Conservation (phyloP, 1,140 invertebrate genomes). For the Colletes latitarsis region DNA sequence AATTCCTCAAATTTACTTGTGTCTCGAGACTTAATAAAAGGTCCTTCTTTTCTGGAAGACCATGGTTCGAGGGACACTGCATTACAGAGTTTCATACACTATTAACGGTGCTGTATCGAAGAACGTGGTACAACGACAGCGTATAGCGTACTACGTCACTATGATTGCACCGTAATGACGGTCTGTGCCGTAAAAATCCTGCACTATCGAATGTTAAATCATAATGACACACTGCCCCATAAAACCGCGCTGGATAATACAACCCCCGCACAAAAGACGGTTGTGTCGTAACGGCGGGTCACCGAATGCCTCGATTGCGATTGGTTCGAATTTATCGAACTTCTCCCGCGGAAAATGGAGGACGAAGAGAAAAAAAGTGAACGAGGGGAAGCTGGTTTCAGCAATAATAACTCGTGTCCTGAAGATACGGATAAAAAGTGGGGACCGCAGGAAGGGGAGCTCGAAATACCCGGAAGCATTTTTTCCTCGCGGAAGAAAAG, state of each 20-base stretch:
- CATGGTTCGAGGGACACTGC: too few species aligned
- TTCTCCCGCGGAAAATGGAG: not conserved
- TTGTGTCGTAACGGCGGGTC: not conserved
- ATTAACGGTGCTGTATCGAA: not conserved
- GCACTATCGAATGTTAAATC: constrained; percentile 31
- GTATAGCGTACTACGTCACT: not conserved
- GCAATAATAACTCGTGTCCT: constrained; percentile 20
- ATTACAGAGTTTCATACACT: too few species aligned
- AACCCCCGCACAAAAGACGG: not conserved
- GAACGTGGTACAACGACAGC: not conserved
- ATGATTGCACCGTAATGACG: constrained; percentile 1
- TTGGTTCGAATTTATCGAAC: not conserved
- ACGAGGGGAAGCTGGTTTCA: not conserved
- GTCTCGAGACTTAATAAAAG: too few species aligned
- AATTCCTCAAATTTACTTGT: too few species aligned
- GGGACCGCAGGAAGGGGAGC: not conserved
- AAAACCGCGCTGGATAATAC: constrained; percentile 3
- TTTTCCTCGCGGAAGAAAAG: constrained; percentile 10
- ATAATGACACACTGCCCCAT: constrained; percentile 1
- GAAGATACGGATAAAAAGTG: constrained; percentile 1
- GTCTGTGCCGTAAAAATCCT: constrained; percentile 1
- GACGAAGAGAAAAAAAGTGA: not conserved
- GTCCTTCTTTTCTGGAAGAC: too few species aligned
- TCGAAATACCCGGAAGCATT: constrained; percentile 51
- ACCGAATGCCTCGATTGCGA: not conserved